Base-by-base conservation (phyloP, 2,113 vertebrate genomes). In the Mugil cephalus region DNA sequence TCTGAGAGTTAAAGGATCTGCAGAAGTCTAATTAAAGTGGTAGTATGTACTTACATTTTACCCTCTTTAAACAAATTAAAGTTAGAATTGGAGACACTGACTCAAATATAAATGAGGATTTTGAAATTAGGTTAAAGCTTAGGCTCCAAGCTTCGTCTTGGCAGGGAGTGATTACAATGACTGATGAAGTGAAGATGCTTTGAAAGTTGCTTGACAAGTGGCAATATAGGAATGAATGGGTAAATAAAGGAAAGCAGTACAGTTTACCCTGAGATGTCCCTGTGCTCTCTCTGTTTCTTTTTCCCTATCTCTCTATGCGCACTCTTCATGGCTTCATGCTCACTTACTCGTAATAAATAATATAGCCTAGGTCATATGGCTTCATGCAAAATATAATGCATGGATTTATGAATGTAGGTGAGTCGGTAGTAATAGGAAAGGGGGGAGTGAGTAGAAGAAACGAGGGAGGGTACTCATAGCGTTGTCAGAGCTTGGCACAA, bases 231-330 rank as follows among this genome's bases (percentile, higher is more conserved):
- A 58, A 58, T 71, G 55, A 74, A 69, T 42, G 59, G 69, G 55
- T 79, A 72, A 82, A 65, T 48, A 67, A 61, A 72, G 11, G 50
- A 70, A 67, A 77, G 74, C 46, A 68, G 82, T 77, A 60, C 47
- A 73, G 74, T 77, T 89, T 73, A 86, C 89, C 92, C 90, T 93
- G 90, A 93, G 89, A 89, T 80, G 85, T 83, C 82, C 68, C 67
- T 80, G 76, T 83, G 56, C 64, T 80, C 69, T 45, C 43, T 58
- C 48, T 67, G 45, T 77, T 36, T 55, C 18, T 1, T 42, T 66
- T 48, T 74, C 30, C 39, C 9, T 76, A 40, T 70, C 64, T 46
- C 63, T 67, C 14, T 58, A 38, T 58, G 53, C 63, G 69, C 55
- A 65, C 67, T 65, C 1, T 3, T 69, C 60, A 70, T 84, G 67